A percentile compares a stretch with the other conserved stretches of the same genome.
phyloP scores from a whole-genome alignment of 1,140 invertebrate genomes.

The Leptinotarsa texana region DNA sequence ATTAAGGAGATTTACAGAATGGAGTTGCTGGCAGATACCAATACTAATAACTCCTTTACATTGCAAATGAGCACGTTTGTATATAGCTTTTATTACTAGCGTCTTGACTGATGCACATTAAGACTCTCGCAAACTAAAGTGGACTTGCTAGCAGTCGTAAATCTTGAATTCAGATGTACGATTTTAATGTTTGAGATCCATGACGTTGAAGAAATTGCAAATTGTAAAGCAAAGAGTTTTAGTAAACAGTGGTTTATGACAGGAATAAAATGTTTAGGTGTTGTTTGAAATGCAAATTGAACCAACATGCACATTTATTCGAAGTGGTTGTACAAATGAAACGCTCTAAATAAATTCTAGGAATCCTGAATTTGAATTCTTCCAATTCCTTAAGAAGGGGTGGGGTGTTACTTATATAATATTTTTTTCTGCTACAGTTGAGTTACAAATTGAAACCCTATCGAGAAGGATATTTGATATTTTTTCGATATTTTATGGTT shows the following conservation, averaged over 20 bases:
- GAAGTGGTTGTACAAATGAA: not conserved
- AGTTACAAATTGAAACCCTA: no score
- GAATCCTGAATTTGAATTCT: no score
- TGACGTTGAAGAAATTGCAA: not conserved
- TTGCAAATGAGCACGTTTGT: slow-evolving; percentile 3
- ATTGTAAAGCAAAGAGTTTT: not conserved
- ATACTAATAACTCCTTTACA: not conserved
- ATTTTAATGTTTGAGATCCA: not conserved
- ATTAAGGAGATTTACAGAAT: no score
- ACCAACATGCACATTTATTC: not conserved
- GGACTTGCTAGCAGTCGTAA: not conserved
- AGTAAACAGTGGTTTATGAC: not conserved
- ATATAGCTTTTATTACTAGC: not conserved
- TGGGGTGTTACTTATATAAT: no score
- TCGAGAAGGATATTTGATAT: no score
- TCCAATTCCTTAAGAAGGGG: no score
- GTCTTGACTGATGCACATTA: not conserved
- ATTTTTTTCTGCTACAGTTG: no score
- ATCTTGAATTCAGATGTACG: slow-evolving; percentile 4
- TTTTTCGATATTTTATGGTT: no score
- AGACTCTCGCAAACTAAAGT: not conserved
- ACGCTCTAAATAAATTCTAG: no score
- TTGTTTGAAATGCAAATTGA: slow-evolving; percentile 2
- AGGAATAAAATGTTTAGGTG: not conserved
- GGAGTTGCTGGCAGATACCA: not conserved